phyloP scores from a whole-genome alignment of 37 sponge, comb jelly and placozoan species.

The Halichondria panicea region DNA sequence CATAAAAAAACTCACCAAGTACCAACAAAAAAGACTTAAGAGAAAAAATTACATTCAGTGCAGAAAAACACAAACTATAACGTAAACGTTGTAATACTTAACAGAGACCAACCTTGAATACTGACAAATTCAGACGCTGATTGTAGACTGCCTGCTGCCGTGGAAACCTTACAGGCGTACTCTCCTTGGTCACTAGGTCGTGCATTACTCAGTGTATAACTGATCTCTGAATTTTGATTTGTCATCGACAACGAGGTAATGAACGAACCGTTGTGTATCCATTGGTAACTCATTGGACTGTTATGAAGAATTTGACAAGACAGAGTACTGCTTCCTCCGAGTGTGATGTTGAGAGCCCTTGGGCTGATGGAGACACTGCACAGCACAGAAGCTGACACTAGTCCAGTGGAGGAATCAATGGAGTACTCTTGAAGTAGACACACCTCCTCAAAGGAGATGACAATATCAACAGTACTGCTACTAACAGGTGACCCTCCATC shows the following conservation, averaged over 20 bases:
- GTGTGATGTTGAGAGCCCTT: neutral
- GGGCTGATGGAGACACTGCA: slow-evolving; percentile 16
- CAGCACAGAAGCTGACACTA: slow-evolving; percentile 7
- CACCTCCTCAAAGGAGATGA: slow-evolving; percentile 15
- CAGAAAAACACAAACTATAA: too few relatives aligned
- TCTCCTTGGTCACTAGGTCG: slow-evolving; percentile 30
- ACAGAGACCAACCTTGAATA: slow-evolving; percentile 49
- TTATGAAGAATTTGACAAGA: slow-evolving; percentile 22
- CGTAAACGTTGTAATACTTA: too few relatives aligned
- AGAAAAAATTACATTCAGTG: too few relatives aligned
- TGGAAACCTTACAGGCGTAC: slow-evolving; percentile 47
- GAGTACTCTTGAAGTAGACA: slow-evolving; percentile 39
- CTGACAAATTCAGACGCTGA: neutral
- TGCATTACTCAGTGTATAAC: neutral
- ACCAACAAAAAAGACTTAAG: too few relatives aligned
- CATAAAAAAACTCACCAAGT: too few relatives aligned
- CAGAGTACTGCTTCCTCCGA: slow-evolving; percentile 5
- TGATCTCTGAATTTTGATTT: neutral
- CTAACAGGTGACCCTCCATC: slow-evolving; percentile 46
- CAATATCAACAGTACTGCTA: slow-evolving; percentile 22
- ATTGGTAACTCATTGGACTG: slow-evolving; percentile 38
- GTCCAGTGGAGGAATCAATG: slow-evolving; percentile 1
- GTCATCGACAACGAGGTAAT: neutral
- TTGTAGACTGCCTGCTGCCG: slow-evolving; percentile 36
- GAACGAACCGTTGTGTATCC: slow-evolving; percentile 40